These are phyloP conservation scores for Osmerus mordax DNA, from an alignment of 2,113 vertebrate species.

Conservation along the genomic window DNA sequence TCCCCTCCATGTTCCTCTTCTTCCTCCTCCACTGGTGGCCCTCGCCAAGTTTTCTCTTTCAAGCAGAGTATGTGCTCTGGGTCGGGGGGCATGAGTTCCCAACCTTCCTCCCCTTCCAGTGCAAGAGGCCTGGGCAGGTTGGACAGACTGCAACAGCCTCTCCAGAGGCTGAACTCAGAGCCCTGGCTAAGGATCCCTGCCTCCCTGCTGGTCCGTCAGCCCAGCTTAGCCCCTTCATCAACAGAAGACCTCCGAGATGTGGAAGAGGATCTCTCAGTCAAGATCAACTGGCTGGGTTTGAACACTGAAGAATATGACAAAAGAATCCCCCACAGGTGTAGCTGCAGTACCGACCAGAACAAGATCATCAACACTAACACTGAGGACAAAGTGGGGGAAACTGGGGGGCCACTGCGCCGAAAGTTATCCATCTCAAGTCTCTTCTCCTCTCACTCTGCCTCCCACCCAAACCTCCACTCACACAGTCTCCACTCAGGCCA, in stretches of 20 bases:
- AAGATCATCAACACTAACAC: conserved; percentile 31
- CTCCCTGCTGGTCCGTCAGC: conserved; percentile 64
- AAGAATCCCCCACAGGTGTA: conserved; percentile 56
- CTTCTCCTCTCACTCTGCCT: conserved; percentile 66
- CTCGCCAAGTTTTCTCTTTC: conserved; percentile 59
- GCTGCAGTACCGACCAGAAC: conserved; percentile 72
- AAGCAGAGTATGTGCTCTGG: conserved; percentile 60
- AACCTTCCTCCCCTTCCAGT: conserved; percentile 66
- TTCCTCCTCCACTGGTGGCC: conserved; percentile 29
- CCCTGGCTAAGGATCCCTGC: conserved; percentile 78
- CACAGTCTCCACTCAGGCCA: conserved; percentile 54
- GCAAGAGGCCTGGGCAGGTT: conserved; percentile 36
- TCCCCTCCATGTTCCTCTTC: conserved; percentile 51
- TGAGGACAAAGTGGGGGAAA: conserved; percentile 10
- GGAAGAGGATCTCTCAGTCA: conserved; percentile 67
- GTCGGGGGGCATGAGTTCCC: conserved; percentile 47
- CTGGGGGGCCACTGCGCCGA: conserved; percentile 41
- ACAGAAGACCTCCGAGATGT: conserved; percentile 67
- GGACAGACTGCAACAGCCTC: conserved; percentile 62
- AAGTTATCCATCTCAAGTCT: conserved; percentile 75
- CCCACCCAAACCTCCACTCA: conserved; percentile 71
- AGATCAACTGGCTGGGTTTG: conserved; percentile 53
- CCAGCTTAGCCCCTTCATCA: conserved; percentile 59
- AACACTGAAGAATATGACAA: conserved; percentile 29
- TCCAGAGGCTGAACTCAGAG: conserved; percentile 74